Evolutionary conservation across 2,797 vertebrate species (phyloP).

Genomic region (Halcyon chelicuti): DNA sequence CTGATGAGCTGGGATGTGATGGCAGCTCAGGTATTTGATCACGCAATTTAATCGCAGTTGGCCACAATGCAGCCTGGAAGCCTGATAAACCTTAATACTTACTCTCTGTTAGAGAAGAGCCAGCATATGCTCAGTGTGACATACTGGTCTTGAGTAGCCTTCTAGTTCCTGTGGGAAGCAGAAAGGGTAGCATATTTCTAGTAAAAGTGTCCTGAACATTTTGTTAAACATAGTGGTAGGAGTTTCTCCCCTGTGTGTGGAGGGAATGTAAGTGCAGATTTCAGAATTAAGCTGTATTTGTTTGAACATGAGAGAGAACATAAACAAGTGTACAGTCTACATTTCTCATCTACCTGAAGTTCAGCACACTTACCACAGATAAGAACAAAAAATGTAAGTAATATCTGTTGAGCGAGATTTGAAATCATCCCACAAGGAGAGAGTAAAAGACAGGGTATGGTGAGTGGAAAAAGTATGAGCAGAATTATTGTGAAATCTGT

Average conservation of each 20-base stretch:
- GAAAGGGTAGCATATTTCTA: background rate
- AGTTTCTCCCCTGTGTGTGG: background rate
- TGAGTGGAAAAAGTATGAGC: background rate
- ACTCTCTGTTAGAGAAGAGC: background rate
- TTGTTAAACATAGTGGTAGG: background rate
- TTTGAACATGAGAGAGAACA: background rate
- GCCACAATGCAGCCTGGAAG: background rate
- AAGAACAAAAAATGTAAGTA: background rate
- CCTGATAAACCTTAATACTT: background rate
- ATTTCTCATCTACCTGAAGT: background rate
- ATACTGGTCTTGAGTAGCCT: background rate
- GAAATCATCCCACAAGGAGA: background rate
- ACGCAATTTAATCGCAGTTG: background rate
- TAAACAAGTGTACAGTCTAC: background rate
- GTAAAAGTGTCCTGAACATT: background rate
- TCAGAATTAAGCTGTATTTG: background rate
- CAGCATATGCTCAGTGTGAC: background rate
- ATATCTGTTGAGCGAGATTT: background rate
- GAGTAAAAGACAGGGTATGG: background rate
- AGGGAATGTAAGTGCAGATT: background rate
- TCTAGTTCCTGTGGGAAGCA: background rate
- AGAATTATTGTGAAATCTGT: background rate
- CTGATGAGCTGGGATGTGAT: background rate
- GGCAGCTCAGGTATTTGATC: background rate
- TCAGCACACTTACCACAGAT: background rate